Base-by-base conservation (phyloP, 2,797 vertebrate genomes). In the Tinamus major region DNA sequence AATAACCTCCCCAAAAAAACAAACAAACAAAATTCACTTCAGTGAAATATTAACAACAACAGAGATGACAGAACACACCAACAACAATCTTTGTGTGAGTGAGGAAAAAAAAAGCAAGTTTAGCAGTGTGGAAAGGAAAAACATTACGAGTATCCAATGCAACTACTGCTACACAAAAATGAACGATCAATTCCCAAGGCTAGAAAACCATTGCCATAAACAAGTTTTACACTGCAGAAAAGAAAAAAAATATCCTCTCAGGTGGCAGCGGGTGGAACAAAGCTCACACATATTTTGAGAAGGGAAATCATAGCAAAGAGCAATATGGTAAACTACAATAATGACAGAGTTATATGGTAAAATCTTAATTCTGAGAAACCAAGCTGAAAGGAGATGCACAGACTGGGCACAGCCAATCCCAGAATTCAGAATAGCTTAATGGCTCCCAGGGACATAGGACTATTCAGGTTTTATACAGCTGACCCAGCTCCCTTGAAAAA, bases 291-390 rank as follows among this genome's bases (percentile, higher is more conserved):
- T 79, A n/a, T 70, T 93, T 65, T 44, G 31, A 80, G 87, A 90
- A 89, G 23, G 79, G 4, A 13, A 29, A 74, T 61, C 12, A 26
- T 49, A 49, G 23, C 48, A 49, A 26, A 49, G 48, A 37, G 27
- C 29, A 70, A 55, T 10, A 51, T 13, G 3, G 18, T 62, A 64
- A 95, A 49, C 48, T 13, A 76, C 62, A 26, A 49, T 24, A 49
- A 49, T 23, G 26, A 13, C 12, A 49, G 48, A 37, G 24, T 31
- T 72, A 55, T 12, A 51, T 12, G 3, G 20, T 62, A 68, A 95
- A 95, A 75, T 46, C 64, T 63, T 59, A 75, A 74, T 59, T 94
- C 75, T 76, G 61, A 92, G 86, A 62, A 48, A 10, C 15, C 44
- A 67, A 14, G 9, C 55, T 35, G 18, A 90, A 72, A 94, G 49